phyloP scores from a whole-genome alignment of 2,113 vertebrate genomes.

The Zosterops lateralis region DNA sequence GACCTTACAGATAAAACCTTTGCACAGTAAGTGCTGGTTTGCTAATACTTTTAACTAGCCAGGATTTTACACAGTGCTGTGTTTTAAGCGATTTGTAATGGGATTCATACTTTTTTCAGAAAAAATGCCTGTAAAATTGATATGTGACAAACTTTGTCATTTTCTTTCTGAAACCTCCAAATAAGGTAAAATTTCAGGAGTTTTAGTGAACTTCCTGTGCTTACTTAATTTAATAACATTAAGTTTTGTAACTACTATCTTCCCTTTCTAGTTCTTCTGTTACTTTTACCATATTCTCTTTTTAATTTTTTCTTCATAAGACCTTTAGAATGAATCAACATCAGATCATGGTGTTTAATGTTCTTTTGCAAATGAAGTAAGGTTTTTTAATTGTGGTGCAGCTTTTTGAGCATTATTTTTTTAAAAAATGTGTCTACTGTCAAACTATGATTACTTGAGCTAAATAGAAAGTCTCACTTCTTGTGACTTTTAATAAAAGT shows the following conservation, averaged over 20 bases:
- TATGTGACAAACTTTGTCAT: background rate
- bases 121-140: background rate
- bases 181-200: background rate
- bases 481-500: background rate
- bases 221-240: background rate
- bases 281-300: background rate
- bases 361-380: background rate
- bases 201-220: background rate
- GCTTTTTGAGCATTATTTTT: background rate
- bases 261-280: background rate
- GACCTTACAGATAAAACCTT: slow-evolving; percentile 92
- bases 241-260: background rate
- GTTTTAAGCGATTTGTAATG: slow-evolving; percentile 4
- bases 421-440: background rate
- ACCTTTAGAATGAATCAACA: background rate
- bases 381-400: background rate
- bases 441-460: background rate
- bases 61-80: background rate
- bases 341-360: background rate
- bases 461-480: background rate
- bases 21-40: slow-evolving; percentile 84
- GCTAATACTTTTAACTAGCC: background rate
- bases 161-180: background rate
- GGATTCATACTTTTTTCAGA: background rate
- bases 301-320: background rate